These are phyloP conservation scores for Chromoteleia sp. DNA, from an alignment of 2,888 invertebrate species.

Conservation along the genomic window DNA sequence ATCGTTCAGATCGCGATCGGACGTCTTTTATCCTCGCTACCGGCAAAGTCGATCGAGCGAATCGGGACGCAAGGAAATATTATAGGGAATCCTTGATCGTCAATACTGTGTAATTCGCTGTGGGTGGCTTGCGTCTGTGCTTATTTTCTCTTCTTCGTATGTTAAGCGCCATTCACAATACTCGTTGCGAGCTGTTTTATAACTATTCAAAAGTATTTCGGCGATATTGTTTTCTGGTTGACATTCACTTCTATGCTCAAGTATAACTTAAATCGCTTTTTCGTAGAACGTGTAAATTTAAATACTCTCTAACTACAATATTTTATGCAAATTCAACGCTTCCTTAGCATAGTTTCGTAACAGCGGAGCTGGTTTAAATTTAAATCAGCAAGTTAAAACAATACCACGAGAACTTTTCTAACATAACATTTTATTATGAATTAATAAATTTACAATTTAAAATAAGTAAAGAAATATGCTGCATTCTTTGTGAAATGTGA, in stretches of 20 bases:
- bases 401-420: slow-evolving; percentile 2
- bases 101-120: slow-evolving; percentile 76
- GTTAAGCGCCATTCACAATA: slow-evolving; percentile 60
- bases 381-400: slow-evolving; percentile 15
- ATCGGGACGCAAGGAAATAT: slow-evolving; percentile 71
- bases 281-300: slow-evolving; percentile 5
- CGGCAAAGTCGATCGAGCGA: slow-evolving; percentile 68
- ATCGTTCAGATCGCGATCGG: slow-evolving; percentile 50
- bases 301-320: slow-evolving; percentile 1
- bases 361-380: neutral
- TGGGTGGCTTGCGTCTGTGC: slow-evolving; percentile 76
- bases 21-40: slow-evolving; percentile 61
- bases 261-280: slow-evolving; percentile 18
- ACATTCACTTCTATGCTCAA: slow-evolving; percentile 2
- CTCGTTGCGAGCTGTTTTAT: slow-evolving; percentile 22
- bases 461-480: neutral
- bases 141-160: slow-evolving; percentile 64
- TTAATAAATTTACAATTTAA: neutral
- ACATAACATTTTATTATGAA: slow-evolving; percentile 2
- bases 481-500: too few relatives aligned
- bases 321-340: slow-evolving; percentile 15
- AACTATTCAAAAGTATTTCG: slow-evolving; percentile 22
- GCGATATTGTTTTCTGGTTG: slow-evolving; percentile 37
- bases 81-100: slow-evolving; percentile 71
- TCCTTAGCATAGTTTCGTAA: neutral